phyloP scores from a whole-genome alignment of 2,113 vertebrate species.

The Arenaria interpres region DNA sequence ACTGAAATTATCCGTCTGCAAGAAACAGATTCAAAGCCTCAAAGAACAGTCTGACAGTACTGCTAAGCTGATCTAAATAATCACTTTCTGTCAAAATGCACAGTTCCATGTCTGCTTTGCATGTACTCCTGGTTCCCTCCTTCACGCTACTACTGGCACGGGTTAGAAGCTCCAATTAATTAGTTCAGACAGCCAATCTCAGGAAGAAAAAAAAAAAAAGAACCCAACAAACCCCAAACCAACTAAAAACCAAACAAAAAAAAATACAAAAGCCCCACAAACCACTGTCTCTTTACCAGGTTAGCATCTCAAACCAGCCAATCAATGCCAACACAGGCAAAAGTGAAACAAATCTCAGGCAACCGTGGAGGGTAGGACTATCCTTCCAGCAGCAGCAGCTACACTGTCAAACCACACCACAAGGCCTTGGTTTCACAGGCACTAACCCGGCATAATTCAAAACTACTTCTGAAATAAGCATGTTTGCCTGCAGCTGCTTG shows the following conservation, averaged over 20 bases:
- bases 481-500: background rate
- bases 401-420: background rate
- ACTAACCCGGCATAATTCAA: background rate
- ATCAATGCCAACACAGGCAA: background rate
- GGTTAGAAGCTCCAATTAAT: background rate
- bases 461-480: background rate
- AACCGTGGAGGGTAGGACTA: background rate
- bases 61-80: background rate
- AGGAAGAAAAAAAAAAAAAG: background rate
- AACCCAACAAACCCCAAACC: background rate
- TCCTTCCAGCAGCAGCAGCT: background rate
- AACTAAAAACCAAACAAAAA: background rate
- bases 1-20: fast-evolving
- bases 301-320: background rate
- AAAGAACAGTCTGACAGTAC: background rate
- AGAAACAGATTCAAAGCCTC: background rate
- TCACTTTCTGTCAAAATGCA: background rate
- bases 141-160: background rate
- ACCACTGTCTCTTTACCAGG: background rate
- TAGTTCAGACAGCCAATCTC: background rate
- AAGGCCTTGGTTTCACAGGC: background rate
- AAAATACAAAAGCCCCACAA: background rate
- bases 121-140: background rate
- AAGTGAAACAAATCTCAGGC: background rate
- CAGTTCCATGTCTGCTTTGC: background rate